Base-by-base conservation (phyloP, 92 coral and sea anemone species). In the Metridium senile region DNA sequence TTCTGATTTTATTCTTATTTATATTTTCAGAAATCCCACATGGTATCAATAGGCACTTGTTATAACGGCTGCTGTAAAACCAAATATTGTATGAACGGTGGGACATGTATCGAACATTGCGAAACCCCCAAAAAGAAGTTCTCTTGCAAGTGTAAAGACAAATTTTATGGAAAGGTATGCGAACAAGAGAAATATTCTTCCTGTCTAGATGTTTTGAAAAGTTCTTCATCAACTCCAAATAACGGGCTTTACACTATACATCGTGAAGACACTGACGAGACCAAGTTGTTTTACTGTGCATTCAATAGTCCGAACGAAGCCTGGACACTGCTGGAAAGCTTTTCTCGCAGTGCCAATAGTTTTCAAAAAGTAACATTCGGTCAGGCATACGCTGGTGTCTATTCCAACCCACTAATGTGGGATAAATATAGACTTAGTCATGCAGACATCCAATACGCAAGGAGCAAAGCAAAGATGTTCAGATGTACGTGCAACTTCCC, bases 21-120 rank as follows among this genome's bases (percentile, higher is more conserved):
- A 22, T 54, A n/a, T 20, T 16, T 7, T 1, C 2, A 68, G 73
- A 68, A 68, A 39, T 68, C 73, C 19, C 73, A 68, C 56, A 34
- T 32, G 67, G 79, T 43, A 26, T 32, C 25, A 34, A 43, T 67
- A 54, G 29, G 69, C 64, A 79, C 33, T 31, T 75, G 69, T 19
- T 29, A 23, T 13, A 68, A 68, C 27, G 74, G 74, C 19, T 70
- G 74, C 74, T 70, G 74, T 49, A 23, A 56, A 39, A 11, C 57
- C 31, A 66, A 65, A 27, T 65, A 80, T 74, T 81, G 85, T 52
- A 26, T 81, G 73, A 81, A 73, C 72, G 84, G 78, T 46, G 85
- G 74, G 27, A 68, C 76, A 18, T 81, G 85, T 62, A 19, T 20
- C 33, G 85, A 81, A 46, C 67, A 58, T 33, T 81, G 85, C 51